phyloP scores from a whole-genome alignment of 2,113 vertebrate species.

The pig (Sus scrofa) region DNA sequence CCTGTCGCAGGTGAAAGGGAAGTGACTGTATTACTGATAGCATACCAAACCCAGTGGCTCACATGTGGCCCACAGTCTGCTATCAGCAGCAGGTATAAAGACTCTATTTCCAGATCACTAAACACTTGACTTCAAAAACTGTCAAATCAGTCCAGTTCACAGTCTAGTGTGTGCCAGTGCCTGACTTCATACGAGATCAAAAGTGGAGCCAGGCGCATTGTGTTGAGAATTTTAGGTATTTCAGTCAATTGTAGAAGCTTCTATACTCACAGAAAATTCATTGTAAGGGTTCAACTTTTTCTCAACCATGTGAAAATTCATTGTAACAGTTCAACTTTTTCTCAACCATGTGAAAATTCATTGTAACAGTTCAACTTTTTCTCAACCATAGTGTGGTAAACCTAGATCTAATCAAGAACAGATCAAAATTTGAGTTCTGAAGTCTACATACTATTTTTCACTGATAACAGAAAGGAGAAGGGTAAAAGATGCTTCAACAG shows the following conservation, averaged over 20 bases:
- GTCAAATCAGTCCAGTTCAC: background rate
- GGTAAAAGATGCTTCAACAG: background rate
- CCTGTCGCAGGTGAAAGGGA: background rate
- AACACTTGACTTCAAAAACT: background rate
- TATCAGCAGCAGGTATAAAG: background rate
- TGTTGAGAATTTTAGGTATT: background rate
- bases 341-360: background rate
- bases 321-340: background rate
- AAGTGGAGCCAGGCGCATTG: background rate
- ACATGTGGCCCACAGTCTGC: fast-evolving
- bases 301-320: background rate
- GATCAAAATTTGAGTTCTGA: slow-evolving; percentile 10
- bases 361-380: background rate
- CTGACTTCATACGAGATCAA: background rate
- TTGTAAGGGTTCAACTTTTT: background rate
- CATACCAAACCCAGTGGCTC: background rate
- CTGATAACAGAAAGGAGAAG: background rate
- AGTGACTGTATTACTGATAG: background rate
- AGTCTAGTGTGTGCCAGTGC: background rate
- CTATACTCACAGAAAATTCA: background rate
- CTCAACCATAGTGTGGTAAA: background rate
- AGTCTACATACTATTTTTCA: background rate
- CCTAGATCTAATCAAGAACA: background rate
- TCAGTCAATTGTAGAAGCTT: background rate
- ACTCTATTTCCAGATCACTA: background rate